A percentile compares a stretch with the other conserved stretches of the same genome.
Evolutionary conservation across 2,797 vertebrate genomes (phyloP).

Genomic region (Pangasius sanitwongsei): DNA sequence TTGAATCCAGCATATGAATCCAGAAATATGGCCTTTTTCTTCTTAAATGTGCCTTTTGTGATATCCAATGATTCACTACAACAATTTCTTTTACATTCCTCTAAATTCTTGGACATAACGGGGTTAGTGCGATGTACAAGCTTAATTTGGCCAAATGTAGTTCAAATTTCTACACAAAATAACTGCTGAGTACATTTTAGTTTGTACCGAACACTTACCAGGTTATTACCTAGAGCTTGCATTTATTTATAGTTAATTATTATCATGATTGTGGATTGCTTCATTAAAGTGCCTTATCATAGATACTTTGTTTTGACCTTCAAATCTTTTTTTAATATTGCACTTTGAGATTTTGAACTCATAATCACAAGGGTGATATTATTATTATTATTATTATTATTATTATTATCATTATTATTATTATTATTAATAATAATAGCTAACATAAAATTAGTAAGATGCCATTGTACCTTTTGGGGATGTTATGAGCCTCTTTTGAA

Average conservation of each 20-base stretch:
- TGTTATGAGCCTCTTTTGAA: conserved; percentile 87
- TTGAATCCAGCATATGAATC: not conserved
- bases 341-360: not conserved
- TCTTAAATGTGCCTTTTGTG: not conserved
- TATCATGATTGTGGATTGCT: not conserved
- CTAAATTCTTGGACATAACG: not conserved
- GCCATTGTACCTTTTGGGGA: conserved; percentile 84
- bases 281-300: not conserved
- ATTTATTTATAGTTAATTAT: not conserved
- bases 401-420: not conserved
- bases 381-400: not conserved
- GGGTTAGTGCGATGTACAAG: not conserved
- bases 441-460: no score
- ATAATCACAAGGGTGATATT: not conserved
- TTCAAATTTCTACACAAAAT: not conserved
- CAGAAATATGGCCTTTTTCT: not conserved
- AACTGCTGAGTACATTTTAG: not conserved
- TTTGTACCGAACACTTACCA: no score
- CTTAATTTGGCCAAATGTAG: not conserved
- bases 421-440: not conserved
- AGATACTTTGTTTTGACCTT: not conserved
- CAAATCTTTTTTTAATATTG: not conserved
- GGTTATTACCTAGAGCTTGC: not conserved
- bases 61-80: not conserved
- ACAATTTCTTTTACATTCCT: not conserved